phyloP scores from a whole-genome alignment of 2,113 vertebrate genomes.

The Centropristis striata region DNA sequence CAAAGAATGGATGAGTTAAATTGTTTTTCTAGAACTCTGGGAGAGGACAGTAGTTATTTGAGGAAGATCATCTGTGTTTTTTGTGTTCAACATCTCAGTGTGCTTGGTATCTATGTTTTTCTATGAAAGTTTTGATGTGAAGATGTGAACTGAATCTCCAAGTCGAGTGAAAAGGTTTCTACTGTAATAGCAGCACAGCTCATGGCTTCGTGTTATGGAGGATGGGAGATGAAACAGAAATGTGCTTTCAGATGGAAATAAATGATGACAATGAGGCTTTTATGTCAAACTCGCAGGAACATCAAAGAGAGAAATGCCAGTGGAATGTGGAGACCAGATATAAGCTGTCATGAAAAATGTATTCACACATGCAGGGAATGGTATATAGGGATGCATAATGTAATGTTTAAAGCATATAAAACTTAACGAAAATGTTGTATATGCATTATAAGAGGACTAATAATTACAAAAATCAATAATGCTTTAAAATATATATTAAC shows the following conservation, averaged over 20 bases:
- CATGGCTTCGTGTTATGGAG: neutral
- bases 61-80: neutral
- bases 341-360: conserved; percentile 24
- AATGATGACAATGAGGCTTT: conserved; percentile 45
- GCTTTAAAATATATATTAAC: no score
- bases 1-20: conserved; percentile 22
- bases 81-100: neutral
- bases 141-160: conserved; percentile 8
- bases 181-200: neutral
- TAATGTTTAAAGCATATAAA: no score
- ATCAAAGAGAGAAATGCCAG: conserved; percentile 49
- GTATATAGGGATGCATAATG: neutral
- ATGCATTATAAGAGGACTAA: neutral
- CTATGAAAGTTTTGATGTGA: conserved; percentile 3
- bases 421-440: neutral
- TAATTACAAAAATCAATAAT: neutral
- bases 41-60: conserved; percentile 7
- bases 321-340: conserved; percentile 11
- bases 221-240: conserved; percentile 47
- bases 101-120: neutral
- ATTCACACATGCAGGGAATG: conserved; percentile 19
- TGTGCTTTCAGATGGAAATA: conserved; percentile 59
- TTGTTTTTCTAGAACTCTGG: conserved; percentile 17
- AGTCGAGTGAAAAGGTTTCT: neutral
- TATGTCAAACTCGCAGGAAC: conserved; percentile 43